Conservation (phyloP, 2,888 invertebrate species). For the Ormyrus labotus region DNA sequence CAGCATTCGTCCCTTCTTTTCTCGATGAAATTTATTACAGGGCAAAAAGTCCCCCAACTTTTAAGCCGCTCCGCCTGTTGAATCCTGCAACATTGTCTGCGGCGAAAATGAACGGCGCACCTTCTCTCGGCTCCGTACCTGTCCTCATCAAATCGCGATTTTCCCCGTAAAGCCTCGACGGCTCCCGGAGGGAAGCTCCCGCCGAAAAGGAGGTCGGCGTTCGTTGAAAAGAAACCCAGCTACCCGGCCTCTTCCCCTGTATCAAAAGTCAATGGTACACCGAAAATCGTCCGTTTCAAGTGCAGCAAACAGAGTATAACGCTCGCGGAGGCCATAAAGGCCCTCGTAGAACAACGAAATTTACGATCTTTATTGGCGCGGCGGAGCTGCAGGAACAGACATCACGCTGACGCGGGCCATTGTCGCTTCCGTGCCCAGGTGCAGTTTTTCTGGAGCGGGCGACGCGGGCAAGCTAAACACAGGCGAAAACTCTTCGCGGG, state of each 20-base stretch:
- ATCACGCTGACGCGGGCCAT: slow-evolving; percentile 8
- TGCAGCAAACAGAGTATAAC: slow-evolving; percentile 2
- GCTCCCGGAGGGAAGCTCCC: not conserved
- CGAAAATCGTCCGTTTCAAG: slow-evolving; percentile 24
- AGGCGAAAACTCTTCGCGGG: no score
- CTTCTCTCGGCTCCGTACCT: slow-evolving; percentile 14
- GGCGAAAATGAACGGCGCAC: no score
- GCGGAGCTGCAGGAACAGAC: not conserved
- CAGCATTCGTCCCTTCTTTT: no score
- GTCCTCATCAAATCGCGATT: slow-evolving; percentile 49
- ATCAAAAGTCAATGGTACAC: no score
- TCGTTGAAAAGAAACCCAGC: not conserved
- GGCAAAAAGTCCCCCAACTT: no score
- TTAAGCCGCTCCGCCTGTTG: no score
- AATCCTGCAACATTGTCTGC: no score
- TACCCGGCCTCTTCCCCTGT: no score
- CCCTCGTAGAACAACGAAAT: slow-evolving; percentile 19
- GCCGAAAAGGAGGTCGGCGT: not conserved
- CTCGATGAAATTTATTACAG: no score
- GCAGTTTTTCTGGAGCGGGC: not conserved
- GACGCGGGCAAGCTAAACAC: not conserved
- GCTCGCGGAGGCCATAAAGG: slow-evolving; percentile 24
- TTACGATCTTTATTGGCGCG: slow-evolving; percentile 25
- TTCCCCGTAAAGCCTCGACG: not conserved
- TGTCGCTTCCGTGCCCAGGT: slow-evolving; percentile 36